These are phyloP conservation scores for Adelosebastes latens DNA, from an alignment of 2,797 vertebrate species.

Conservation along the genomic window DNA sequence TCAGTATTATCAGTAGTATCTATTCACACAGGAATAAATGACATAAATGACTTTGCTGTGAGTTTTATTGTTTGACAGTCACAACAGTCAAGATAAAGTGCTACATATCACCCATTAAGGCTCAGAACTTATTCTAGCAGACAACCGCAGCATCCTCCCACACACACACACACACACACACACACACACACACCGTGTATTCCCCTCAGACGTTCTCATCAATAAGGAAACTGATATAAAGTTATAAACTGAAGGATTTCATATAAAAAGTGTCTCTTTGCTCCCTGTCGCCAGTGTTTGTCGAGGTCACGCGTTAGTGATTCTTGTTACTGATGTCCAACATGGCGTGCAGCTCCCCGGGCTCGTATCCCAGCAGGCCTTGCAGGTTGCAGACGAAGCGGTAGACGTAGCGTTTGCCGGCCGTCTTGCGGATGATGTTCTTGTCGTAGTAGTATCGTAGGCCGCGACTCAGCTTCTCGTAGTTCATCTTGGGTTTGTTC, in stretches of 20 bases:
- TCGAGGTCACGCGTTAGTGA: background rate
- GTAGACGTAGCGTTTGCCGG: constrained; percentile 80
- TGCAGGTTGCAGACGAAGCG: constrained; percentile 82
- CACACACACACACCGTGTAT: background rate
- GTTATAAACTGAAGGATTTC: background rate
- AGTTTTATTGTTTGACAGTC: constrained; percentile 13
- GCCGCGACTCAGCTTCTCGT: constrained; percentile 81
- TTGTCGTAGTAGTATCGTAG: constrained; percentile 84
- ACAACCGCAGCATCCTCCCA: background rate
- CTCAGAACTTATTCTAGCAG: background rate
- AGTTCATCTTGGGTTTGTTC: constrained; percentile 85
- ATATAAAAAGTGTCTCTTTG: background rate
- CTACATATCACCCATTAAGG: background rate
- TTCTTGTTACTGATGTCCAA: constrained; percentile 50
- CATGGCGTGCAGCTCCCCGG: constrained; percentile 72
- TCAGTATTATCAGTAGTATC: background rate
- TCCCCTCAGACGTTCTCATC: background rate
- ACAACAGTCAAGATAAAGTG: constrained; percentile 14
- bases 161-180: background rate
- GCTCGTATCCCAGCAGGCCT: constrained; percentile 77
- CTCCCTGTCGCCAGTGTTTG: background rate
- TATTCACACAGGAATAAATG: background rate
- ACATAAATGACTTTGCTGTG: background rate
- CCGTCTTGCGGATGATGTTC: constrained; percentile 81
- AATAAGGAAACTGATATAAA: background rate